These are phyloP conservation scores for Helicoverpa armigera DNA, from an alignment of 1,140 invertebrate species.

Conservation along the genomic window DNA sequence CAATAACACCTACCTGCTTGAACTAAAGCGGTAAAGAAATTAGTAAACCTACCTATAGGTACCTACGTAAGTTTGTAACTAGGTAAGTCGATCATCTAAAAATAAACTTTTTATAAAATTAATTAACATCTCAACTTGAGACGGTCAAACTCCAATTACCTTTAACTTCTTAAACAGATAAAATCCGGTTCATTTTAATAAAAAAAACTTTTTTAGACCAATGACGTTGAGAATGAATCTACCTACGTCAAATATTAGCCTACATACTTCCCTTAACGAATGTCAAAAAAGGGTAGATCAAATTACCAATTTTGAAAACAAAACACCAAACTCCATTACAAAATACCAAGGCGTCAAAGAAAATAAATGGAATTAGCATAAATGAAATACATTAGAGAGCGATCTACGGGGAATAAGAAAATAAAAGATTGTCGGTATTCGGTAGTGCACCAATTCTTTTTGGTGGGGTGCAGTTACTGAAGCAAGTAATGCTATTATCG, in stretches of 20 bases:
- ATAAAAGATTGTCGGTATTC: constrained; percentile 58
- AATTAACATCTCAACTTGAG: constrained; percentile 8
- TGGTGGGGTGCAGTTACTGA: constrained; percentile 21
- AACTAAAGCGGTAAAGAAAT: too few species aligned
- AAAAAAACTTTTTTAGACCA: not conserved
- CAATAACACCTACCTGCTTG: too few species aligned
- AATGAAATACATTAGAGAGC: constrained; percentile 70
- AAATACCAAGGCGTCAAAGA: constrained; percentile 57
- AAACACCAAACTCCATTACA: constrained; percentile 61
- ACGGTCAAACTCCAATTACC: constrained; percentile 9
- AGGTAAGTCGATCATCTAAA: not conserved
- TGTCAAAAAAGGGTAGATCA: not conserved
- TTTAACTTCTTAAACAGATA: constrained; percentile 19
- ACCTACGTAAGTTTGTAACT: not conserved
- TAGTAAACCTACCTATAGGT: too few species aligned
- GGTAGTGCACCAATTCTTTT: constrained; percentile 46
- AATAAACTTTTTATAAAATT: constrained; percentile 9
- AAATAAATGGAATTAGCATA: constrained; percentile 73
- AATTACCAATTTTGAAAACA: constrained; percentile 25
- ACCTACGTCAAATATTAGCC: too few species aligned
- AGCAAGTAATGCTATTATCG: not conserved
- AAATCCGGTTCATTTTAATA: not conserved
- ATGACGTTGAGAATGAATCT: not conserved
- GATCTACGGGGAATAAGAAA: constrained; percentile 60
- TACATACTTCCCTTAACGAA: not conserved